A percentile compares a stretch with the other conserved stretches of the same genome.
These are phyloP conservation scores for Halcyon smyrnensis DNA, from an alignment of 2,797 vertebrate genomes.

Conservation along the genomic window DNA sequence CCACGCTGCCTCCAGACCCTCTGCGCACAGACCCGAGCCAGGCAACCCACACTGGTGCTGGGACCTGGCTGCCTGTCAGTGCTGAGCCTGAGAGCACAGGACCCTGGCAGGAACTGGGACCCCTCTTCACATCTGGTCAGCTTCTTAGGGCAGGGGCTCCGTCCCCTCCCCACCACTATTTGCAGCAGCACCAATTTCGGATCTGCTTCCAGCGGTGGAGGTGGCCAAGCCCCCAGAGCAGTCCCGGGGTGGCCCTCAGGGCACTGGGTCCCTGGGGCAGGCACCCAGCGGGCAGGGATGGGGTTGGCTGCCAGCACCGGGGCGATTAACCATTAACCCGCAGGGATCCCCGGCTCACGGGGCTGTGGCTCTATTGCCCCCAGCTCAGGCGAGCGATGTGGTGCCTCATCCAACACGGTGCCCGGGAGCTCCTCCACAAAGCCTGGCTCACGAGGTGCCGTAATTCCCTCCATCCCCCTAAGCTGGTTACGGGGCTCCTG, in stretches of 20 bases:
- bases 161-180: too few species aligned
- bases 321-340: not conserved
- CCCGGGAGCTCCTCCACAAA: not conserved
- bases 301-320: not conserved
- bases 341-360: not conserved
- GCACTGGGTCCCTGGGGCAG: too few species aligned
- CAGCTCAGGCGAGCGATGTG: rapidly evolving
- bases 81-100: not conserved
- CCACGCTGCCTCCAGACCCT: not conserved
- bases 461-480: constrained; percentile 64
- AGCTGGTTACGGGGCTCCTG: constrained; percentile 57
- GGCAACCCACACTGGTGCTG: not conserved
- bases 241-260: not conserved
- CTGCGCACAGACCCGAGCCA: rapidly evolving
- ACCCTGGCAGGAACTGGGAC: not conserved
- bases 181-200: not conserved
- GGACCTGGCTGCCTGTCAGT: rapidly evolving
- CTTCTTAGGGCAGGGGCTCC: not conserved
- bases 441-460: not conserved
- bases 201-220: rapidly evolving
- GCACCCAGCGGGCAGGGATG: not conserved
- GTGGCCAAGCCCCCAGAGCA: rapidly evolving
- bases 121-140: not conserved
- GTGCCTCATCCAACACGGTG: rapidly evolving
- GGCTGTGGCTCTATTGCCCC: rapidly evolving